Base-by-base conservation (phyloP, 2,797 vertebrate species). In the Morelia viridis region DNA sequence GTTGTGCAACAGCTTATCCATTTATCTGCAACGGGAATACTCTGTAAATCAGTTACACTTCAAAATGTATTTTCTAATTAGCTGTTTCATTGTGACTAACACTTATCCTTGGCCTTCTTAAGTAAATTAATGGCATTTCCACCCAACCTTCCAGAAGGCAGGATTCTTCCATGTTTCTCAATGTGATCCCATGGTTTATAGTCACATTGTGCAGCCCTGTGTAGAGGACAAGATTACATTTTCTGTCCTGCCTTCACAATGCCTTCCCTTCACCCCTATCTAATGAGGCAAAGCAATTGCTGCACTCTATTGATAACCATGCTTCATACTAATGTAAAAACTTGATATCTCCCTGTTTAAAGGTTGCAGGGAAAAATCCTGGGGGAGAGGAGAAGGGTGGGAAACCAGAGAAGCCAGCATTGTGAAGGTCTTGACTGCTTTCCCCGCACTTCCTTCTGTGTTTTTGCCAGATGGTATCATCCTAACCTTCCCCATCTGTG, bases 41-140 rank as follows among this genome's bases (percentile, higher is more conserved):
- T 46, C 41, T 46, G 19, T 46, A 80, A 46, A 93, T 68, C 10
- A 0, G 71, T 93, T 95, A 85, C 65, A 0, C 41, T 94, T 93
- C 61, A 88, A 90, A 80, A 76, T 53, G 11, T 46, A 87, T 88
- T 91, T 88, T 22, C 68, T 80, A n/a, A 58, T 88, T 88, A 80
- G 28, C 46, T 88, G 11, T 62, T 91, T 83, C 57, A 91, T 88
- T 62, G 46, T 88, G 53, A 53, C 53, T 76, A 76, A 80, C 5
- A 3, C 86, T 88, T 13, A 88, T 19, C 26, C 13, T 50, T 88
- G 76, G 85, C 56, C 28, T 91, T 91, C 60, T 53, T 91, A 87
- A 71, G 19, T 53, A 71, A 13, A 46, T 58, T 87, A 60, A 86
- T 4, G 17, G 50, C 57, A 57, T 7, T 41, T 22, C 53, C 10